Evolutionary conservation across 2,888 invertebrate genomes (phyloP).

Genomic region (Tiliacea aurago): DNA sequence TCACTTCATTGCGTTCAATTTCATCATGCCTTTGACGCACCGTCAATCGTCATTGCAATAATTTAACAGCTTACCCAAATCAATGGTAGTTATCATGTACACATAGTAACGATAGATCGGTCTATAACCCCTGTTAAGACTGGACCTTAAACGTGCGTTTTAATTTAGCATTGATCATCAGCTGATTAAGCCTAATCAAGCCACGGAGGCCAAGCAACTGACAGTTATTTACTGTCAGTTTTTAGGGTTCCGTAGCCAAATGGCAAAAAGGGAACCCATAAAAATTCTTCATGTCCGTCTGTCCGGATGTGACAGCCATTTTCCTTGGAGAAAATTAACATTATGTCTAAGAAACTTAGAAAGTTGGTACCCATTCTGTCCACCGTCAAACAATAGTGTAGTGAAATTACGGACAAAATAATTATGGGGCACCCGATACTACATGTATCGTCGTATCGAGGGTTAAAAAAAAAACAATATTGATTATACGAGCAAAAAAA

Average conservation of each 20-base stretch:
- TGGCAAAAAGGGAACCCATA: background rate
- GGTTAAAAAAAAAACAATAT: background rate
- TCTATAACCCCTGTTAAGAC: constrained; percentile 5
- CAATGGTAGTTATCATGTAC: constrained; percentile 34
- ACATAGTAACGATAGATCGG: constrained; percentile 3
- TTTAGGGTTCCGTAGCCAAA: background rate
- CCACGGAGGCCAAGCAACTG: background rate
- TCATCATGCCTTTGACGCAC: constrained; percentile 72
- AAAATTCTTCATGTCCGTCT: background rate
- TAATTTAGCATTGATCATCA: constrained; percentile 11
- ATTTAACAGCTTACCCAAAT: constrained; percentile 54
- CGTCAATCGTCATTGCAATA: constrained; percentile 60
- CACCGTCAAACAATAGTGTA: background rate
- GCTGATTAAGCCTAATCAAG: background rate
- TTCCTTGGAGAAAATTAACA: background rate
- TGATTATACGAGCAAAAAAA: too few species aligned
- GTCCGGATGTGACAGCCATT: background rate
- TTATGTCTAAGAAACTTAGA: background rate
- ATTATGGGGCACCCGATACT: background rate
- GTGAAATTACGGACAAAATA: background rate
- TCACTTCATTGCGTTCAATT: constrained; percentile 75
- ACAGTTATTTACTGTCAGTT: background rate
- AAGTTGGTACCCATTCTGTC: background rate
- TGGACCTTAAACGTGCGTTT: background rate
- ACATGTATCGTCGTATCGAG: background rate